Base-by-base conservation (phyloP, 2,113 vertebrate genomes). In the Lamprologus callipterus region DNA sequence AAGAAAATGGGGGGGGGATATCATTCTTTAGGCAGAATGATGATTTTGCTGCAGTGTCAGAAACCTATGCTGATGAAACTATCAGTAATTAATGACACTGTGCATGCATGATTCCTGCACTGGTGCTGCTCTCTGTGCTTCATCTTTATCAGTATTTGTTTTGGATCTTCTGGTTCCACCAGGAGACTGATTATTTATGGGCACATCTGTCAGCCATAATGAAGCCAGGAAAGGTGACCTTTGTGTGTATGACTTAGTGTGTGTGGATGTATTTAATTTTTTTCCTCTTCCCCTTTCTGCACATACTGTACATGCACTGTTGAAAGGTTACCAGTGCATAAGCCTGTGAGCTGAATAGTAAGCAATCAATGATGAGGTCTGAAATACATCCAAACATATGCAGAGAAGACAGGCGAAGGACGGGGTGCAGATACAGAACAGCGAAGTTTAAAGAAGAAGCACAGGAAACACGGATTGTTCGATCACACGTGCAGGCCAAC, bases 191-290 rank as follows among this genome's bases (percentile, higher is more conserved):
- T 95, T 93, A 96, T 96, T 95, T 96, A 95, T 95, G 92, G 89
- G 70, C 88, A 87, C 92, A 94, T 94, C 92, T 94, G 90, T 95
- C 90, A 92, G 87, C 88, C 85, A 90, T 95, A 95, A 95, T 94
- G 95, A 94, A 95, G 89, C 81, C 80, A 84, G 45, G 33, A 86
- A 96, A 96, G 93, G 95, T 96, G 96, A 95, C 95, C 95, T 94
- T 91, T 88, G 73, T 89, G 51, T 91, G 78, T 63, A 40, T 83
- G 28, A 78, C 17, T 78, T n/a, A 33, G 45, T 81, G 21, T 75
- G 26, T 87, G 37, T 79, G 70, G 6, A 40, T 83, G 26, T 47
- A 12, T 47, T n/a, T 33, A n/a, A n/a, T n/a, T n/a, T 47, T 47
- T 28, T 10, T 11, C 6, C 23, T 37, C 5, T 5, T 21, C 31